These are phyloP conservation scores for Chrysomela aeneicollis DNA, from an alignment of 2,888 invertebrate genomes.

Conservation along the genomic window DNA sequence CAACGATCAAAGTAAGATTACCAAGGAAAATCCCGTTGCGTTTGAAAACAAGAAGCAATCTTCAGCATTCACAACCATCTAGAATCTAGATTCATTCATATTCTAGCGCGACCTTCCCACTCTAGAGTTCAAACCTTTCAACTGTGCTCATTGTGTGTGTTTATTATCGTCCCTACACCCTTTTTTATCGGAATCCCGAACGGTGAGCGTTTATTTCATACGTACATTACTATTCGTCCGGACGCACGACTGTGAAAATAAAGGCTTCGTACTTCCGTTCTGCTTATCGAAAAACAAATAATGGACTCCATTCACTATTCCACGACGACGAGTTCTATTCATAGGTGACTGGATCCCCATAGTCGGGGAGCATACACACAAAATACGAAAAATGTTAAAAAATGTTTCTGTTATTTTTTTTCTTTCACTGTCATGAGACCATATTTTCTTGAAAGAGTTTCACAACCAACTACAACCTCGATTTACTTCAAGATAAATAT, in stretches of 20 bases:
- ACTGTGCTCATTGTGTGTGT: slow-evolving; percentile 23
- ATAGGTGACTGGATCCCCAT: slow-evolving; percentile 8
- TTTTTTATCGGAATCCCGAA: slow-evolving; percentile 22
- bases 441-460: too few relatives aligned
- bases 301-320: slow-evolving; percentile 35
- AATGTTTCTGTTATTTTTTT: background rate
- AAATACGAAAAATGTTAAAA: background rate
- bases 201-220: slow-evolving; percentile 25
- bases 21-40: background rate
- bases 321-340: slow-evolving; percentile 14
- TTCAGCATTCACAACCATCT: background rate
- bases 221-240: slow-evolving; percentile 40
- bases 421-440: too few relatives aligned
- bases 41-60: background rate
- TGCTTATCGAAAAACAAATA: slow-evolving; percentile 37
- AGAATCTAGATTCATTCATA: slow-evolving; percentile 2
- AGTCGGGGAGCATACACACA: background rate
- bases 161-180: slow-evolving; percentile 26
- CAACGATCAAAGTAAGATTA: too few relatives aligned
- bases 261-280: slow-evolving; percentile 42
- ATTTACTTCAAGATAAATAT: too few relatives aligned
- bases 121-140: slow-evolving; percentile 12
- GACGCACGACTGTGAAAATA: slow-evolving; percentile 47
- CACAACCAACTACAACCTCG: too few relatives aligned
- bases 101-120: slow-evolving; percentile 4